Evolutionary conservation across 2,797 vertebrate genomes (phyloP), one percentile per base, ranked within the genome.

Genomic region (Pseudopleuronectes americanus): DNA sequence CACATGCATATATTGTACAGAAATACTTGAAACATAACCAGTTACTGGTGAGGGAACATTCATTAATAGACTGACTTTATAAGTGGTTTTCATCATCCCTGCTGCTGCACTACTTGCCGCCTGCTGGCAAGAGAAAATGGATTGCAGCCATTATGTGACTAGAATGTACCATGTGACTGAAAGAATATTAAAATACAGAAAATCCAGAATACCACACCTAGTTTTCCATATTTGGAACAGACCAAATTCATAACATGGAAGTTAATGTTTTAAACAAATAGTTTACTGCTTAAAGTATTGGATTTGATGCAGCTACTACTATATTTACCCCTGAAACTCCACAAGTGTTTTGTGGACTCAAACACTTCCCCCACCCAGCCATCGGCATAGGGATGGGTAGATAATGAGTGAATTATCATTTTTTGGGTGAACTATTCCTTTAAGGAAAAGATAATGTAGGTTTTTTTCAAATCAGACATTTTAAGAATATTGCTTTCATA

Each of bases 11-110:
- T 1, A 48, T 21, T 47, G 64, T 21, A n/a, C 38, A 68, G 23
- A 45, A 36, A 58, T 33, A 9, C 3, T 24, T 68, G 22, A 52
- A 55, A 67, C 28, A 64, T 53, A 36, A 22, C 17, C 14, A 57
- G 19, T 56, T 57, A 57, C 28, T 69, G 6, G 33, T 47, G 9
- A 19, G 6, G 23, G 5, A 28, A 38, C 33, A 38, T 72, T 53
- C 22, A 78, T 64, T 67, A 74, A 74, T 26, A 63, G 57, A 61
- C 31, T 54, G 49, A 36, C 67, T 10, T 68, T 71, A 75, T 52
- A 47, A 64, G 21, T 33, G 12, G 8, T 68, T 74, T 71, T 63
- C 22, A 26, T 22, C 33, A 6, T 45, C 43, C 43, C 43, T 45
- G 43, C 36, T 13, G 36, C 61, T 56, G 55, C 26, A 51, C 12